Evolutionary conservation across 1,140 invertebrate genomes (phyloP).

Genomic region (Drosophila chauvacae): DNA sequence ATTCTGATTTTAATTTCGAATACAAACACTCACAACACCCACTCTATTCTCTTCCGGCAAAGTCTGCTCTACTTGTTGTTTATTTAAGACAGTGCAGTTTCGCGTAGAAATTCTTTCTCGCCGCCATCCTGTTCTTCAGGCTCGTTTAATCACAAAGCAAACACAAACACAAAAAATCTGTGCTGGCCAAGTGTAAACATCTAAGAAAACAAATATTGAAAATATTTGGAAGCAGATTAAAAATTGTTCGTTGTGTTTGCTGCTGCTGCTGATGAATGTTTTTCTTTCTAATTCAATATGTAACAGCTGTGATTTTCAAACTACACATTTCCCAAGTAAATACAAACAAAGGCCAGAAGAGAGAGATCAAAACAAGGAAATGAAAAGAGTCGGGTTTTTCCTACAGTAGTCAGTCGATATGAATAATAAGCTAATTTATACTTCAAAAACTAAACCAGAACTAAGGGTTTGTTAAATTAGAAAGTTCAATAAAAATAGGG

Average conservation of each 20-base stretch:
- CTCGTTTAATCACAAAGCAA: slow-evolving; percentile 60
- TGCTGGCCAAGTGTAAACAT: slow-evolving; percentile 66
- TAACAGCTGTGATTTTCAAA: slow-evolving; percentile 36
- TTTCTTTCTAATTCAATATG: slow-evolving; percentile 34
- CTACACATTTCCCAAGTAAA: slow-evolving; percentile 32
- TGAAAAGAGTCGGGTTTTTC: slow-evolving; percentile 18
- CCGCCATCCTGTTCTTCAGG: slow-evolving; percentile 19
- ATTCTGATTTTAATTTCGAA: slow-evolving; percentile 22
- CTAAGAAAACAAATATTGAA: slow-evolving; percentile 65
- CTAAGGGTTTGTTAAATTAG: too few relatives aligned
- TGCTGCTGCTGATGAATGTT: slow-evolving; percentile 38
- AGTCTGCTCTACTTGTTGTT: slow-evolving; percentile 33
- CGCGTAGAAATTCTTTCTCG: slow-evolving; percentile 35
- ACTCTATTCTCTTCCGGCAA: neutral
- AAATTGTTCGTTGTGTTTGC: slow-evolving; percentile 13
- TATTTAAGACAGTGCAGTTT: slow-evolving; percentile 50
- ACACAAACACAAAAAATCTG: slow-evolving; percentile 55
- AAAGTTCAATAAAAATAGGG: too few relatives aligned
- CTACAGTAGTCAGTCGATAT: slow-evolving; percentile 2
- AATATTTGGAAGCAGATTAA: slow-evolving; percentile 54
- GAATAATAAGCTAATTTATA: too few relatives aligned
- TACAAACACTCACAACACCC: slow-evolving; percentile 17
- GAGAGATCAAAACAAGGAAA: slow-evolving; percentile 12
- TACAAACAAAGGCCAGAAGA: slow-evolving; percentile 13
- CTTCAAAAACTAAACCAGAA: too few relatives aligned